Conservation (phyloP, 2,113 vertebrate species). For the Astatoreochromis straeleni region DNA sequence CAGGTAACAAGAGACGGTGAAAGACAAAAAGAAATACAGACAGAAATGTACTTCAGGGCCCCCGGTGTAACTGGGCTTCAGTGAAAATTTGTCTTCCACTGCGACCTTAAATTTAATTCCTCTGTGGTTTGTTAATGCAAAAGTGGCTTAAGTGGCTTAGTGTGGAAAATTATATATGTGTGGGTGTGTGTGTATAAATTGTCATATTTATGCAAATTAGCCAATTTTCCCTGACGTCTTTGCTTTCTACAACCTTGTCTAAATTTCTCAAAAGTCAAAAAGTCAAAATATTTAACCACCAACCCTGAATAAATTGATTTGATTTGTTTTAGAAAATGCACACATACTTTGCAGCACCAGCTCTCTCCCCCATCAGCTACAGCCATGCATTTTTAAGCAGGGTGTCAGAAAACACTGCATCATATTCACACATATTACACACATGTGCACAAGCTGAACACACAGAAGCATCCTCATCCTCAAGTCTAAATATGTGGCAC, state of each 20-base stretch:
- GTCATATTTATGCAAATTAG: background rate
- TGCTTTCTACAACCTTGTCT: background rate
- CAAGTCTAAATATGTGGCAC: constrained; percentile 2
- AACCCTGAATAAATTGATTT: background rate
- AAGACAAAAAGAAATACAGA: background rate
- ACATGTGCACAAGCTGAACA: background rate
- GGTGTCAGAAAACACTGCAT: background rate
- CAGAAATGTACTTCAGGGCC: background rate
- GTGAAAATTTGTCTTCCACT: background rate
- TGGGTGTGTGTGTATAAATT: background rate
- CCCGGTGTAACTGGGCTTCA: background rate
- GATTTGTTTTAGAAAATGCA: background rate
- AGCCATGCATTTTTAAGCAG: background rate
- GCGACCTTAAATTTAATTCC: background rate
- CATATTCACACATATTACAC: background rate
- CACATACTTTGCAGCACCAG: background rate
- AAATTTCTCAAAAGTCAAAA: background rate
- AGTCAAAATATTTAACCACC: background rate
- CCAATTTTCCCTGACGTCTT: background rate
- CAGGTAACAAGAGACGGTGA: constrained; percentile 20
- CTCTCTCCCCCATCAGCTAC: background rate
- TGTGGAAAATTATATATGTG: background rate
- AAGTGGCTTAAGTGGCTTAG: background rate
- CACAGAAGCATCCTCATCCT: background rate
- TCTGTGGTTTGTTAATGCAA: background rate